Percentiles rank a stretch among this genome's conserved stretches.
Conservation (phyloP, 2,113 vertebrate genomes). For the Tichodroma muraria region DNA sequence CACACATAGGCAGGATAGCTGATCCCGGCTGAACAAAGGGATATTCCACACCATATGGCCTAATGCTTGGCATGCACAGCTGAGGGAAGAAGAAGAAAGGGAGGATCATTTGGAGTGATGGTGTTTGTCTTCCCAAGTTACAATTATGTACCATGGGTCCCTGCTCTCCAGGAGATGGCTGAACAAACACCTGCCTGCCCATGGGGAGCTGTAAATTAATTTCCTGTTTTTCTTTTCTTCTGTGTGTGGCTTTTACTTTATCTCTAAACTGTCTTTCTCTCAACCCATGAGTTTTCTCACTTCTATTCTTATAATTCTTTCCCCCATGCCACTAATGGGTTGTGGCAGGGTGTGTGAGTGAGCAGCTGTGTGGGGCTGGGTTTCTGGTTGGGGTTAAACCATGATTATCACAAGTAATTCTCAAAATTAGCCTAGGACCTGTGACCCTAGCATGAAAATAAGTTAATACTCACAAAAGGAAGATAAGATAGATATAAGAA, state of each 20-base stretch:
- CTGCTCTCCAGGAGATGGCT: background rate
- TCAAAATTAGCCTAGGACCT: background rate
- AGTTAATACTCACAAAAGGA: background rate
- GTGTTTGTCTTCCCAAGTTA: background rate
- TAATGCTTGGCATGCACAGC: background rate
- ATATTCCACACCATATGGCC: too few species aligned
- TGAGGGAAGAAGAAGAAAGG: background rate
- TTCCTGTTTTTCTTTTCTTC: background rate
- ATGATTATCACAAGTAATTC: background rate
- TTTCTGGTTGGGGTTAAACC: background rate
- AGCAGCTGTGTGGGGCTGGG: background rate
- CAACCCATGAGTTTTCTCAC: background rate
- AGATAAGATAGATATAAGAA: background rate
- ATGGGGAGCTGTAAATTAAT: accelerated
- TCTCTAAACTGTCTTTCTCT: background rate
- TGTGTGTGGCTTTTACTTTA: background rate
- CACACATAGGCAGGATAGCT: background rate
- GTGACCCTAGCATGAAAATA: background rate
- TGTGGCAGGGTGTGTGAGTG: background rate
- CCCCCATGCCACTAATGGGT: too few species aligned
- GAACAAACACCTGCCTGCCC: background rate
- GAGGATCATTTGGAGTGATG: accelerated
- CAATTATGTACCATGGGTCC: accelerated
- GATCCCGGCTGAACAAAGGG: background rate
- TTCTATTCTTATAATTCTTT: background rate